Evolutionary conservation across 2,888 invertebrate genomes (phyloP), one percentile per base, ranked within the genome.

Genomic region (Bugula neritina): DNA sequence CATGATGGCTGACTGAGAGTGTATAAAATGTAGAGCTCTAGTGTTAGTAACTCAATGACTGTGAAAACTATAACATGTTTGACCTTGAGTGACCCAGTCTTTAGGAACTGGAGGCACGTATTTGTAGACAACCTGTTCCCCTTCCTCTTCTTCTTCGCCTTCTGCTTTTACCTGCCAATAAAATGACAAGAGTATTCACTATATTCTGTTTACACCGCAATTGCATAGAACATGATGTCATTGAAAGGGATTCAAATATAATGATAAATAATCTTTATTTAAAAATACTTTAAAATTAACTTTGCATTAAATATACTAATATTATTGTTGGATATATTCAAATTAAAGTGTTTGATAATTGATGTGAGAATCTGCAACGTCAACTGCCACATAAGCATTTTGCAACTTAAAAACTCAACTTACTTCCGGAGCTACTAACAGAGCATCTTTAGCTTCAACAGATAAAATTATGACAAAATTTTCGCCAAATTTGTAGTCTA

Each of bases 401-500:
- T n/a, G n/a, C n/a, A n/a, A n/a, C n/a, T n/a, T n/a, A n/a, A n/a
- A 10, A 43, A 43, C 5, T 13, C n/a, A 13, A 63, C 72, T 5
- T n/a, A 73, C 55, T 21, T 29, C 35, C 23, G 72, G 58, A 29
- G 52, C 21, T 10, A 57, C 31, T 21, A 83, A 76, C 10, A 83
- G 71, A 71, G 76, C 75, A 55, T 82, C 79, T 74, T 82, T 83
- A 0, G 83, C 80, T 69, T 84, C 83, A 72, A 82, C 83, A 54
- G 82, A 81, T 2, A 80, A 73, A 5, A 81, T 81, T 63, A 84
- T 79, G 75, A 78, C 77, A 76, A 84, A 84, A 74, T 84, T 84
- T 74, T 84, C 82, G n/a, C 84, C 84, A 77, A 74, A 81, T 71
- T 80, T 81, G 76, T 80, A 84, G 63, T 84, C 83, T 58, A 75